phyloP scores from a whole-genome alignment of 2,888 invertebrate species.

The Chloroclysta siterata region DNA sequence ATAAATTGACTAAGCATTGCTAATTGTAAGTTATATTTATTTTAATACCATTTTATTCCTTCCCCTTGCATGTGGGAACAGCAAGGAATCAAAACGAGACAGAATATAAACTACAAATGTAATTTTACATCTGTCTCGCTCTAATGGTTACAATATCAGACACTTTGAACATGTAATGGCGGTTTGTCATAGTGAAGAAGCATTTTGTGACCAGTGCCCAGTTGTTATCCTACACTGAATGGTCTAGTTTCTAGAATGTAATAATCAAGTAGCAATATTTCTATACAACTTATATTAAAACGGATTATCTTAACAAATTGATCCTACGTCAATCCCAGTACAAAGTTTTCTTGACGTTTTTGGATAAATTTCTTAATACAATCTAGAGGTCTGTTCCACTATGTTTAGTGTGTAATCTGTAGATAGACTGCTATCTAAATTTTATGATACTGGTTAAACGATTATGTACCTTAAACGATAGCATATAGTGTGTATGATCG shows the following conservation, averaged over 20 bases:
- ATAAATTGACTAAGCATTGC: background rate
- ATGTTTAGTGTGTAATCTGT: conserved; percentile 17
- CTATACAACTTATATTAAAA: conserved; percentile 20
- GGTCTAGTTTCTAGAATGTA: conserved; percentile 33
- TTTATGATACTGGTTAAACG: conserved; percentile 31
- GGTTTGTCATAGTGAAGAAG: too few species aligned
- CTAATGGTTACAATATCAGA: background rate
- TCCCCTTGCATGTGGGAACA: background rate
- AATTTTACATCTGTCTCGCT: background rate
- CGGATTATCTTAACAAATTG: conserved; percentile 18
- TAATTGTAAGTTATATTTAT: background rate
- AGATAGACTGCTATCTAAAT: conserved; percentile 31
- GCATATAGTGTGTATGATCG: conserved; percentile 32
- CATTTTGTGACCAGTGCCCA: conserved; percentile 32
- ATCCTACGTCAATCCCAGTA: conserved; percentile 26
- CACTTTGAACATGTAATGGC: too few species aligned
- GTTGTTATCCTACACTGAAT: conserved; percentile 31
- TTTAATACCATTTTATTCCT: background rate
- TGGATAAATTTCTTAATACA: conserved; percentile 21
- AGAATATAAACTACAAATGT: background rate
- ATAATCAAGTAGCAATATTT: conserved; percentile 32
- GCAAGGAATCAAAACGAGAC: background rate
- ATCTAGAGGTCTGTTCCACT: conserved; percentile 39
- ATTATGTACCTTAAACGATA: conserved; percentile 36
- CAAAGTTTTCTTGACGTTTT: conserved; percentile 19